Base-by-base conservation (phyloP, 2,888 invertebrate species). In the Steromphala cineraria region DNA sequence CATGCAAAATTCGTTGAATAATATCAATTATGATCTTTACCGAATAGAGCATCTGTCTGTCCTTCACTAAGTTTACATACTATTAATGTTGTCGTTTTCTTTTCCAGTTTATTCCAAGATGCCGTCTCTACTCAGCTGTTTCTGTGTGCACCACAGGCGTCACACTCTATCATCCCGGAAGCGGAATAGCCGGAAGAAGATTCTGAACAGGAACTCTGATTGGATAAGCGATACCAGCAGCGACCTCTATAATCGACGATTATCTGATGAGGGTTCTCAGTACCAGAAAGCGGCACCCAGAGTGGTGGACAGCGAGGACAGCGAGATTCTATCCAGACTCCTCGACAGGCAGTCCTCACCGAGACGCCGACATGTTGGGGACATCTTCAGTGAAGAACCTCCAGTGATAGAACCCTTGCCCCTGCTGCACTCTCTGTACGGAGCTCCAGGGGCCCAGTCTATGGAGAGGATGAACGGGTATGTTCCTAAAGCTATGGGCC, bases 381-480 rank as follows among this genome's bases (percentile, higher is more conserved):
- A 62, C 62, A 62, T 62, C 15, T 62, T 62, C 62, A 8, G 62
- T 24, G 24, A 62, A 17, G 62, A 21, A 15, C 62, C 24, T 28
- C 62, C 62, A 13, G 62, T 17, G 0, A 62, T 28, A 28, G 17
- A 24, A 17, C 24, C 19, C 3, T 2, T 24, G 21, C 62, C 62
- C 0, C 17, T 8, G 15, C 21, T 24, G 7, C 21, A 62, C 0
- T 46, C 46, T 46, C 46, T 46, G 13, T n/a, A 17, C 24, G 15
- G 24, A 1, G 62, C 24, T 4, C 28, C 28, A 24, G 15, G 28
- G 28, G 10, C 0, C 62, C 15, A 28, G 0, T 24, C 28, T 28
- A 28, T 28, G 24, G 88, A 86, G 56, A 87, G 87, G 74, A 86
- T 88, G 88, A 87, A 86, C 53, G 85, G 85, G 13, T 88, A 88